These are phyloP conservation scores for Apodemia zela DNA, from an alignment of 2,888 invertebrate genomes.

Conservation along the genomic window DNA sequence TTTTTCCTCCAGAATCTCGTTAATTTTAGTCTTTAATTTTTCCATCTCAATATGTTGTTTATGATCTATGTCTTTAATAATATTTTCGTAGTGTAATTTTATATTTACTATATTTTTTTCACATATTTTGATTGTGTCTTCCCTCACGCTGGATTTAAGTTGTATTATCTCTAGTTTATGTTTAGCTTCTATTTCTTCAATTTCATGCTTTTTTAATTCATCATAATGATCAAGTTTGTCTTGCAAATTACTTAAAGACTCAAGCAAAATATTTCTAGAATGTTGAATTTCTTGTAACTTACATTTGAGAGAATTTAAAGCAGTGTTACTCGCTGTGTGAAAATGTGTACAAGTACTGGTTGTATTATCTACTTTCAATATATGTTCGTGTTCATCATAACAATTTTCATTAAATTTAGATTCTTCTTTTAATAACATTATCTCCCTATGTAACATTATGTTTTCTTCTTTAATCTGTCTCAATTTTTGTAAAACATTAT, in stretches of 20 bases:
- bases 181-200: slow-evolving; percentile 52
- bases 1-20: slow-evolving; percentile 44
- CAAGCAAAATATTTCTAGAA: slow-evolving; percentile 46
- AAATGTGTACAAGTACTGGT: slow-evolving; percentile 40
- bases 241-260: slow-evolving; percentile 47
- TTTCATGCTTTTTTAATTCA: slow-evolving; percentile 51
- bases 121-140: slow-evolving; percentile 45
- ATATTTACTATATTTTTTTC: slow-evolving; percentile 47
- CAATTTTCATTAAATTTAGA: slow-evolving; percentile 33
- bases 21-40: slow-evolving; percentile 38
- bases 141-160: slow-evolving; percentile 43
- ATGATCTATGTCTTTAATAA: slow-evolving; percentile 42
- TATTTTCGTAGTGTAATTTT: slow-evolving; percentile 41
- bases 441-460: slow-evolving; percentile 49
- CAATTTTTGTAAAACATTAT: slow-evolving; percentile 56
- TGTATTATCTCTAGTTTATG: slow-evolving; percentile 54
- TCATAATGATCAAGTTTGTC: slow-evolving; percentile 48
- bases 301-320: slow-evolving; percentile 47
- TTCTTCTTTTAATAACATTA: slow-evolving; percentile 48
- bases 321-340: slow-evolving; percentile 41
- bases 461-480: slow-evolving; percentile 67
- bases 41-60: slow-evolving; percentile 39
- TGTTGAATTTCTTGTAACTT: slow-evolving; percentile 54
- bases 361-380: slow-evolving; percentile 43
- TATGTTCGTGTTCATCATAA: slow-evolving; percentile 33